Base-by-base conservation (phyloP, 2,888 invertebrate species). In the Endomychus coccineus region DNA sequence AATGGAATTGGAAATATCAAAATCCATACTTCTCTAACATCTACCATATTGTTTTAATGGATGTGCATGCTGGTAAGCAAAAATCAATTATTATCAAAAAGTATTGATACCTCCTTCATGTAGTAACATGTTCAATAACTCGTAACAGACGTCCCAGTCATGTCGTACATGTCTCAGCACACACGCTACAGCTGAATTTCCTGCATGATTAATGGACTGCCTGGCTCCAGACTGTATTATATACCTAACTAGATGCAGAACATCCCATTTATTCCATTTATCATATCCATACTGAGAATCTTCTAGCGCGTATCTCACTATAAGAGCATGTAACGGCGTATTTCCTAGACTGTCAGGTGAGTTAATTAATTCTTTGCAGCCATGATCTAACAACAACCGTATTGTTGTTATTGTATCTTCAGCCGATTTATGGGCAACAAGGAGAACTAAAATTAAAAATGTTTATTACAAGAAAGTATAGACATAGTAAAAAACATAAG, bases 261-360 rank as follows among this genome's bases (percentile, higher is more conserved):
- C 77, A 57, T 82, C 82, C 75, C 82, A 81, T 55, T 82, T 81
- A 52, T 78, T 78, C 80, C 80, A 81, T 43, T 77, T 77, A 50
- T 77, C 74, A 51, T 78, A 77, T 4, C 78, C 79, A 52, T 77
- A 78, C 39, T 62, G 59, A 10, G 77, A 77, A 58, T 82, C 81
- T 58, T 82, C 81, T 44, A 81, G 54, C 1, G 80, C 79, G 59
- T 80, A 80, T 14, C 78, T 67, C 2, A 75, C 73, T 31, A 75
- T 73, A 2, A 75, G 56, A 1, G 74, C 79, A 62, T 84, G 83
- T 7, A 84, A 62, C 0, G 83, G 80, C 1, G 83, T 83, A 59
- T 83, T 83, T 1, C 81, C 81, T 33, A 83, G 66, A 21, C 76
- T 77, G 55, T 84, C 83, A 0, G 80, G 77, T 32, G 76, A 75